Percentiles rank a stretch among this genome's conserved stretches.
Conservation (phyloP, 2,113 vertebrate genomes). For the Delphinapterus leucas region DNA sequence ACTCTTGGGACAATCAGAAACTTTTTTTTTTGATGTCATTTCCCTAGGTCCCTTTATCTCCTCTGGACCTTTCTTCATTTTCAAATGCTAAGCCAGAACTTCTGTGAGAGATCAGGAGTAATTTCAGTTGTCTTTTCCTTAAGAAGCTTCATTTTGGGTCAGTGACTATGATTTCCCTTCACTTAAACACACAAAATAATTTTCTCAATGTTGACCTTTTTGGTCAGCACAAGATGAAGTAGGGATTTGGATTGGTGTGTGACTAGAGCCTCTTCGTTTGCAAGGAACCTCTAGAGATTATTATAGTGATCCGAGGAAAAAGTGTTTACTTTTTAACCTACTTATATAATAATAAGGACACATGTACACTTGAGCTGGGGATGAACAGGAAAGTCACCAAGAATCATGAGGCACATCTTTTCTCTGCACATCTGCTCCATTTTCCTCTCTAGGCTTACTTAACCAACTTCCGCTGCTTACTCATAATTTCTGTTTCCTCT, state of each 20-base stretch:
- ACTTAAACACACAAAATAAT: slow-evolving; percentile 7
- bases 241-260: neutral
- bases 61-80: neutral
- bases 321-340: neutral
- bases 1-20: neutral
- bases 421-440: neutral
- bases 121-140: neutral
- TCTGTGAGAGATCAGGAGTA: neutral
- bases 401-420: neutral
- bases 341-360: neutral
- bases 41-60: neutral
- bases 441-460: slow-evolving; percentile 12
- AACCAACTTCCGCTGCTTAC: slow-evolving; percentile 56
- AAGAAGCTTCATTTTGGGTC: neutral
- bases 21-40: neutral
- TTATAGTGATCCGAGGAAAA: neutral
- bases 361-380: neutral
- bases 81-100: neutral
- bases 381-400: neutral
- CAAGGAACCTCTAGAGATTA: neutral
- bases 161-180: neutral
- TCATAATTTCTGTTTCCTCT: slow-evolving; percentile 72
- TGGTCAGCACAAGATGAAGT: neutral
- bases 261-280: neutral
- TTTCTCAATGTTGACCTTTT: neutral